Base-by-base conservation (phyloP, 1,140 invertebrate genomes). In the Dinothrombium tinctorium region DNA sequence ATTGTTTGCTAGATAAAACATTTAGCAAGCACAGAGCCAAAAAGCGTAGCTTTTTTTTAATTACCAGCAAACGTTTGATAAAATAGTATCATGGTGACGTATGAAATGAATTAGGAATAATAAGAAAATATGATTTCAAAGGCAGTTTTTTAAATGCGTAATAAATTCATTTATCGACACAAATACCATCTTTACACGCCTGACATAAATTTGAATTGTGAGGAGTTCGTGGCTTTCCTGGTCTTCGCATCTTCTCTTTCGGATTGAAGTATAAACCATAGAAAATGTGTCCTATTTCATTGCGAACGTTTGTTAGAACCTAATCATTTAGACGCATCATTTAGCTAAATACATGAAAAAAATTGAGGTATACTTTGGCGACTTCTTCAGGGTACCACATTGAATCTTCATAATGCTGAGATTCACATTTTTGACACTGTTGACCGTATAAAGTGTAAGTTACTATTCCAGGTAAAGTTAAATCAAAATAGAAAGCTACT, bases 311-410 rank as follows among this genome's bases (percentile, higher is more conserved):
- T 17, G 53, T 54, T 3, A 64, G 50, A 8, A 63, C 60, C 62
- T 64, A 47, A 31, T 12, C 20, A 43, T 15, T 11, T 12, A 11
- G 36, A 5, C 3, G 40, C 19, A n/a, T 21, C 9, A 38, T 19
- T 17, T 42, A 8, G 22, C 6, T 38, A 38, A 42, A 38, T 41
- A 23, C 1, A 19, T 15, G 15, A 11, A 22, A 21, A 21, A 12
- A 9, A 26, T 15, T n/a, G 5, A n/a, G n/a, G 9, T 21, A 20
- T 49, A 64, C 63, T 55, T 64, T 64, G 22, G 57, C 50, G 21
- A 65, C 61, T 49, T 65, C 62, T 45, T 65, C 62, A 0, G 62
- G 62, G 50, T 65, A 65, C 63, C 63, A 65, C 62, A 65, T 61
- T 14, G 63, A 56, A 26, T 56, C 53, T 41, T 63, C 59, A 43